Percentiles rank a stretch among this genome's conserved stretches.
phyloP scores from a whole-genome alignment of 2,888 invertebrate genomes.

The Carcina quercana region DNA sequence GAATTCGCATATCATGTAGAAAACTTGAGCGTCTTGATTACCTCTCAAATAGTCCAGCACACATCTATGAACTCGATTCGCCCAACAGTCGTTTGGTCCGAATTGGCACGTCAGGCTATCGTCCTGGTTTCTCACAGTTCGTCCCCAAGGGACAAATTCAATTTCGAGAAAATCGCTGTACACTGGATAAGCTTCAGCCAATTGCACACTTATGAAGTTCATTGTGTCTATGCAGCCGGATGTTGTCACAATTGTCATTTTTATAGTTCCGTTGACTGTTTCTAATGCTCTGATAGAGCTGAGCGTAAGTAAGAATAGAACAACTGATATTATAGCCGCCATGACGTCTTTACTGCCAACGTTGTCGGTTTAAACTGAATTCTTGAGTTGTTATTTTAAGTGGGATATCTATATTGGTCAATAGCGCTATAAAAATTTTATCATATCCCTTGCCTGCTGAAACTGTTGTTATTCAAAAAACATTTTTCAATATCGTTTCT shows the following conservation, averaged over 20 bases:
- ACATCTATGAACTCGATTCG: conserved; percentile 58
- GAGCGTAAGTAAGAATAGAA: no score
- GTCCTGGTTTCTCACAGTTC: conserved; percentile 30
- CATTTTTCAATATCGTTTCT: no score
- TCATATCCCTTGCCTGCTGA: no score
- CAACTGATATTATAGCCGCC: no score
- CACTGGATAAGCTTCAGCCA: conserved; percentile 35
- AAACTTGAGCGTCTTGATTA: conserved; percentile 42
- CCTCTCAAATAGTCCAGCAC: conserved; percentile 35
- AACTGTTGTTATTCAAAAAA: no score
- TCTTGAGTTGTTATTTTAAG: no score
- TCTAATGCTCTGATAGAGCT: conserved; percentile 19
- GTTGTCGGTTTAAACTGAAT: no score
- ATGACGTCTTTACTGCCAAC: no score
- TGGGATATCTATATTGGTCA: no score
- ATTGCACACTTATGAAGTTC: conserved; percentile 36
- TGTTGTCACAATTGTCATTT: conserved; percentile 43
- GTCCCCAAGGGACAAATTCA: conserved; percentile 64
- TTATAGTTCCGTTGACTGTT: conserved; percentile 43
- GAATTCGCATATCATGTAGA: conserved; percentile 59
- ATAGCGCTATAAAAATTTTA: no score
- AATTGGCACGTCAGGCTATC: conserved; percentile 44
- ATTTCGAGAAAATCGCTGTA: conserved; percentile 46
- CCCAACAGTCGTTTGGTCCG: conserved; percentile 47
- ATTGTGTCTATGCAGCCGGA: conserved; percentile 48